Evolutionary conservation across 2,888 invertebrate species (phyloP), one percentile per base, ranked within the genome.

Genomic region (Mechanitis mazaeus): DNA sequence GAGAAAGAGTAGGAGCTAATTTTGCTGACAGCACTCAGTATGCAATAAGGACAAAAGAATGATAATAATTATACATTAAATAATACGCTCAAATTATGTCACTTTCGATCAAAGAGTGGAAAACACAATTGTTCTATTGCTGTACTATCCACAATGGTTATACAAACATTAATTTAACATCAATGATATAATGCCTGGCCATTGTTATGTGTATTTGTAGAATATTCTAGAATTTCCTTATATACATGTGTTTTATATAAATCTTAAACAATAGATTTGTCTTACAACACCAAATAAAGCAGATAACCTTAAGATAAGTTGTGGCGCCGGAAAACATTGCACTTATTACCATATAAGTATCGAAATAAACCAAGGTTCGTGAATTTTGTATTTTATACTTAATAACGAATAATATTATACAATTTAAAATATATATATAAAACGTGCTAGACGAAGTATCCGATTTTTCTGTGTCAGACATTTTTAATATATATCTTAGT

Each of bases 241-340:
- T 20, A n/a, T n/a, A n/a, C 3, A 47, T 47, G 2, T 35, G 35
- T 35, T 35, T 35, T 35, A 5, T 35, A 35, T 35, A 35, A 35
- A 35, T 35, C 42, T 9, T 7, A 42, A 42, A 42, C 42, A 42
- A 42, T 9, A 42, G 9, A 11, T 31, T 6, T 28, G 7, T 50
- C 50, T 11, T 5, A 9, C 1, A 31, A 31, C 11, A 50, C 50
- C 50, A 31, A 50, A 50, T 31, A 50, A 7, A 31, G 28, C 31
- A 11, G 50, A 50, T 50, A 11, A 31, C 50, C 50, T 50, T 50
- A 50, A 50, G 50, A 50, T 50, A 50, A 47, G 47, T 47, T 31
- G 9, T 50, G 31, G 31, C 50, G 50, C 50, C 50, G n/a, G 31
- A 31, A 31, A 50, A 50, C 28, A 11, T 3, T 50, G 31, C 50